These are phyloP conservation scores for Andrena minutula DNA, from an alignment of 2,888 invertebrate species.

Conservation along the genomic window DNA sequence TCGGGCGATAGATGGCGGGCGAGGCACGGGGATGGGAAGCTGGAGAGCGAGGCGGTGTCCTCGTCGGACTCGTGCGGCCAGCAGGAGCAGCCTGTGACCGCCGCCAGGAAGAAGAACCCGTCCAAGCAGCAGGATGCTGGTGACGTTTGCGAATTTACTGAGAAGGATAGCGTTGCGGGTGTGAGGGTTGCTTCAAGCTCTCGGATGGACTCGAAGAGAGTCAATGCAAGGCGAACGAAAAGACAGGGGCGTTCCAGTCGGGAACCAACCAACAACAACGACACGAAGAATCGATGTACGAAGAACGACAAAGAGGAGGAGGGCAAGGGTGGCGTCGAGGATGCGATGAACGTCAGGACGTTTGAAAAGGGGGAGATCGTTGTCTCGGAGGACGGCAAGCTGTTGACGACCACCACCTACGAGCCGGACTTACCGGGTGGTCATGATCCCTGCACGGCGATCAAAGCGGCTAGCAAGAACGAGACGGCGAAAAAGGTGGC, in stretches of 20 bases:
- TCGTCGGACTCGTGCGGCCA: slow-evolving; percentile 62
- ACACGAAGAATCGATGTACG: slow-evolving; percentile 66
- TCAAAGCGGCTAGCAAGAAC: neutral
- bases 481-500: slow-evolving; percentile 16
- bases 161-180: slow-evolving; percentile 83
- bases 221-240: slow-evolving; percentile 63
- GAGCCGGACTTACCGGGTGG: slow-evolving; percentile 62
- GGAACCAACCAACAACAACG: slow-evolving; percentile 66
- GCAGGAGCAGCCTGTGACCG: slow-evolving; percentile 30
- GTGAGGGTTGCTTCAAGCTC: slow-evolving; percentile 84
- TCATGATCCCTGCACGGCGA: slow-evolving; percentile 30
- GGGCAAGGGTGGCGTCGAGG: slow-evolving; percentile 65
- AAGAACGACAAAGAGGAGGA: slow-evolving; percentile 54
- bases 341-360: slow-evolving; percentile 76
- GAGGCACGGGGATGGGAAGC: slow-evolving; percentile 42
- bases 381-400: slow-evolving; percentile 80
- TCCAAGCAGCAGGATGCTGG: slow-evolving; percentile 61
- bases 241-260: slow-evolving; percentile 48
- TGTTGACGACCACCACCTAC: slow-evolving; percentile 75
- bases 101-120: slow-evolving; percentile 46
- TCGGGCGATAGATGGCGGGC: slow-evolving; percentile 51
- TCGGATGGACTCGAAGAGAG: slow-evolving; percentile 78
- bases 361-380: slow-evolving; percentile 82
- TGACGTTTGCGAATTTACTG: slow-evolving; percentile 80
- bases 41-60: slow-evolving; percentile 50